Percentiles rank a stretch among this genome's conserved stretches.
phyloP scores from a whole-genome alignment of 2,113 vertebrate species.

The Urocolius indicus region DNA sequence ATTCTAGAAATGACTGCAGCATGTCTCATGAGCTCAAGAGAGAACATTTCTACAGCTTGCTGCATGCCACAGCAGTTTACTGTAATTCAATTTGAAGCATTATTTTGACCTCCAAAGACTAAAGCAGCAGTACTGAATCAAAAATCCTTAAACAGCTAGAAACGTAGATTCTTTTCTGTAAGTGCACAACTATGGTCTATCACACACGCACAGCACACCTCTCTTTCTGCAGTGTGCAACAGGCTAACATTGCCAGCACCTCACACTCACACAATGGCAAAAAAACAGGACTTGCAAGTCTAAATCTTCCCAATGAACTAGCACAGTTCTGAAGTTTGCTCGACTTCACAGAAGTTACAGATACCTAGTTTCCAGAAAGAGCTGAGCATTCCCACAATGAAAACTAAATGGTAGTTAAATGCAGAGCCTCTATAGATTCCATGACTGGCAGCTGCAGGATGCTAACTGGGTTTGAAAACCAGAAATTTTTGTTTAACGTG shows the following conservation, averaged over 20 bases:
- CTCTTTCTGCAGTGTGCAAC: not conserved
- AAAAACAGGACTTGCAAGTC: not conserved
- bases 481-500: not conserved
- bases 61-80: slow-evolving; percentile 30
- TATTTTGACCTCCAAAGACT: slow-evolving; percentile 47
- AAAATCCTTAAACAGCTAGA: slow-evolving; percentile 42
- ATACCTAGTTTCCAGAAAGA: not conserved
- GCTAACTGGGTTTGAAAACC: not conserved
- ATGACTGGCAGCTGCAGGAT: not conserved
- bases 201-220: not conserved
- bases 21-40: not conserved
- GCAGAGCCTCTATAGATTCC: not conserved
- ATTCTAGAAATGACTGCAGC: slow-evolving; percentile 33
- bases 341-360: not conserved
- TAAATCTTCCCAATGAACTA: not conserved
- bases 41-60: slow-evolving; percentile 28
- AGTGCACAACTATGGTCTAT: not conserved
- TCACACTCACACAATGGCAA: not conserved
- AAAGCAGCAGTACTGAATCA: slow-evolving; percentile 13
- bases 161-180: not conserved
- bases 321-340: not conserved
- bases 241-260: not conserved
- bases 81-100: slow-evolving; percentile 43
- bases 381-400: not conserved
- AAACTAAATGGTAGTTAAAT: not conserved